Base-by-base conservation (phyloP, 2,888 invertebrate genomes). In the Andrena bicolor region DNA sequence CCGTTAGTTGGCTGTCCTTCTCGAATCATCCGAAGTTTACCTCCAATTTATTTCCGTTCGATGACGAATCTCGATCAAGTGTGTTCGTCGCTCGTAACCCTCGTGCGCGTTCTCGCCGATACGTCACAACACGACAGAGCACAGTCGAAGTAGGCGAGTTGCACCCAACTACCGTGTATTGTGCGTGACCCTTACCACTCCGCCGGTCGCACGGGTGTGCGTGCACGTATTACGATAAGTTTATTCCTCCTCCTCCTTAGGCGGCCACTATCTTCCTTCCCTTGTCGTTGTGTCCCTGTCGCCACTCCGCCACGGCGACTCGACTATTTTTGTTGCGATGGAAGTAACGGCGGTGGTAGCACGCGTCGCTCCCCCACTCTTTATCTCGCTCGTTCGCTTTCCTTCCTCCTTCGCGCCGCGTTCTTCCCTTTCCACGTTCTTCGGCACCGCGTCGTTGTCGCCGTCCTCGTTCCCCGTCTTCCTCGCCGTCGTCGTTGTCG, bases 261-360 rank as follows among this genome's bases (percentile, higher is more conserved):
- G 5, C 53, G 26, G n/a, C 23, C 74, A 26, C 68, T 65, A 30
- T 74, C 83, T 69, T 48, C 53, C 69, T 51, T 61, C 49, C 64
- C 65, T 48, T 49, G 51, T 58, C 69, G 49, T 30, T 53, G 75
- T 51, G 23, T 64, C 30, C 28, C 69, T 35, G 49, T 49, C 69
- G 61, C 23, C 56, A 23, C 53, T 68, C 69, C 82, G 68, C 72
- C 80, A 58, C 41, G 64, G 66, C 64, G 30, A 75, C 77, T 23
- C 83, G 79, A 87, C 84, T 89, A 89, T 89, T 89, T 88, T 88
- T 83, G 89, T 89, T 84, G 53, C 80, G 80, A 82, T 77, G 80
- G 85, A 77, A 88, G 83, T 70, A 83, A 84, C 83, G 80, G 70
- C 87, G 58, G 69, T 77, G 53, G 79, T 80, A 88, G 86, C 88